Evolutionary conservation across 2,888 invertebrate genomes (phyloP).

Genomic region (Xanthia togata): DNA sequence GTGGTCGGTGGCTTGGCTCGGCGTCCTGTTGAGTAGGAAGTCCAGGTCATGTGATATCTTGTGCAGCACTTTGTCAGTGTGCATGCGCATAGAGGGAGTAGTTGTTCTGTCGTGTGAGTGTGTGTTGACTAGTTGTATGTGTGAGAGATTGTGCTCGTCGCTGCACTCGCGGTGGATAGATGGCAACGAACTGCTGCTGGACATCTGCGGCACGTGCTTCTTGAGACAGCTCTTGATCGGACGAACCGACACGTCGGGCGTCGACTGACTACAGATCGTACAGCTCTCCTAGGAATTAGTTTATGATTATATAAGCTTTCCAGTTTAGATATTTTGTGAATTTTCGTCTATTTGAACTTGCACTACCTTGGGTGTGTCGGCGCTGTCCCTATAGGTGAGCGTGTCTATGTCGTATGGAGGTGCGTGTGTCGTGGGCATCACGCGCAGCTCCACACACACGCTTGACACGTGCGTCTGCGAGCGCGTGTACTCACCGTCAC

Average conservation of each 20-base stretch:
- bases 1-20: conserved; percentile 73
- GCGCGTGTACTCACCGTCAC: conserved; percentile 44
- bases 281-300: conserved; percentile 75
- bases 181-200: conserved; percentile 81
- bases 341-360: background rate
- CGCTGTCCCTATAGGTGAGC: conserved; percentile 68
- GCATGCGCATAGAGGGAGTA: conserved; percentile 81
- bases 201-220: conserved; percentile 77
- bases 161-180: conserved; percentile 72
- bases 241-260: conserved; percentile 84
- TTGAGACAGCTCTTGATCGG: conserved; percentile 88
- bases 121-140: conserved; percentile 82
- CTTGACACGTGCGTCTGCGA: conserved; percentile 79
- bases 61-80: conserved; percentile 93
- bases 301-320: background rate
- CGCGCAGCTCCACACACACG: conserved; percentile 90
- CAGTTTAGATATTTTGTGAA: background rate
- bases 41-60: conserved; percentile 95
- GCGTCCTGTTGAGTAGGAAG: conserved; percentile 93
- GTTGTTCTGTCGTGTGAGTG: conserved; percentile 81
- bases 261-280: conserved; percentile 83
- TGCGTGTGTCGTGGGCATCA: conserved; percentile 75
- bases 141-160: conserved; percentile 78
- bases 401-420: conserved; percentile 62
- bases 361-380: conserved; percentile 77